A percentile compares a stretch with the other conserved stretches of the same genome.
phyloP scores from a whole-genome alignment of 2,888 invertebrate species.

The Mimachlamys varia region DNA sequence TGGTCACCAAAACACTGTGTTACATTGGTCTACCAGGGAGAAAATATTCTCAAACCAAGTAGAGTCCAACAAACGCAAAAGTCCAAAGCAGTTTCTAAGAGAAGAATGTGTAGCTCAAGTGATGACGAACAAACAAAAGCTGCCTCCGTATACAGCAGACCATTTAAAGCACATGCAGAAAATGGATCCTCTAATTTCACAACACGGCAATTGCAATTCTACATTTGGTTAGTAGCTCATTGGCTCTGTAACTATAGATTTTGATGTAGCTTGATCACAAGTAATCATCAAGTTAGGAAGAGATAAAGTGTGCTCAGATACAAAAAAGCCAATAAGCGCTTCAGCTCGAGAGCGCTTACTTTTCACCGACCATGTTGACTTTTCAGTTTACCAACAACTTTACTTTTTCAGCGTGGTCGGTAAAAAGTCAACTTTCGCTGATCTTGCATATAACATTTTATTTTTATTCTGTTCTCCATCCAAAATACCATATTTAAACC shows the following conservation, averaged over 20 bases:
- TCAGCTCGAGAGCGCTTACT: no score
- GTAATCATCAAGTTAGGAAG: background rate
- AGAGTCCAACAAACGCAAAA: conserved; percentile 44
- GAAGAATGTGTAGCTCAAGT: conserved; percentile 1
- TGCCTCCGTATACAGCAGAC: background rate
- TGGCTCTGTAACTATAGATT: background rate
- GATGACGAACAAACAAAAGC: conserved; percentile 34
- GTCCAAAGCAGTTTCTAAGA: conserved; percentile 43
- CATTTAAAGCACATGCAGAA: conserved; percentile 25
- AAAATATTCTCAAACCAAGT: conserved; percentile 47
- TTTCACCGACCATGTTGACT: no score
- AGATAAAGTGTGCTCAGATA: no score
- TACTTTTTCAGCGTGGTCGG: no score
- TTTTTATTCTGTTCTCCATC: no score
- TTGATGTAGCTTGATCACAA: background rate
- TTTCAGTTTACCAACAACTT: no score
- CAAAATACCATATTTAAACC: no score
- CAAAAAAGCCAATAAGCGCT: no score
- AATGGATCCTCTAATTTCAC: conserved; percentile 4
- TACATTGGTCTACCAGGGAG: conserved; percentile 56
- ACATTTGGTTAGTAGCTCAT: conserved; percentile 21
- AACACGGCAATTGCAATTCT: conserved; percentile 21
- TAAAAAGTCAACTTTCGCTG: no score
- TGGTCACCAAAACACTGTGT: conserved; percentile 51
- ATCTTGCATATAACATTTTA: no score